phyloP scores from a whole-genome alignment of 2,113 vertebrate genomes.

The Pongo abelii region DNA sequence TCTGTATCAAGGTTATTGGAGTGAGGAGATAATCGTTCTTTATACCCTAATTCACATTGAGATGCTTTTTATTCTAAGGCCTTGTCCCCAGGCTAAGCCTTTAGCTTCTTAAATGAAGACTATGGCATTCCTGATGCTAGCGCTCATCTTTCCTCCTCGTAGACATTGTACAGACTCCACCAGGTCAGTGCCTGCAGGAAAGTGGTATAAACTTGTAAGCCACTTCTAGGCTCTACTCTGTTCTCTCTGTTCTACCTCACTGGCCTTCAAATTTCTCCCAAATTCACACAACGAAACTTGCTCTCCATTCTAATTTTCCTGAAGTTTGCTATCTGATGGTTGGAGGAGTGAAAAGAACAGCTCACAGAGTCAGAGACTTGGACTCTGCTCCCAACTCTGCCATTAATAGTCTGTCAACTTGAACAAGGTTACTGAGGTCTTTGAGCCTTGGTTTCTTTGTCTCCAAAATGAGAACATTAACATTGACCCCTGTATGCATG shows the following conservation, averaged over 20 bases:
- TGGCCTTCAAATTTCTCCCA: background rate
- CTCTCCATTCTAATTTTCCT: background rate
- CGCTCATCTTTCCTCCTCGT: background rate
- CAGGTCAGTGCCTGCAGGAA: background rate
- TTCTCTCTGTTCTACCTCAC: background rate
- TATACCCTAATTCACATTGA: background rate
- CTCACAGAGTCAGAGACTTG: background rate
- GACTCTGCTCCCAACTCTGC: background rate
- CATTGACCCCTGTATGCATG: background rate
- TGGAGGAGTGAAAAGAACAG: background rate
- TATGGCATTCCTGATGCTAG: background rate
- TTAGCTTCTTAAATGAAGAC: background rate
- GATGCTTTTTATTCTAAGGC: background rate
- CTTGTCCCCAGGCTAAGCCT: background rate
- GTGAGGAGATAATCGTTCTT: background rate
- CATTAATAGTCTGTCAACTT: background rate
- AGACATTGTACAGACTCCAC: background rate
- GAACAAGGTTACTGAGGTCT: background rate
- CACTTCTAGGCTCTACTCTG: no score
- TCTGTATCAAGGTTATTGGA: background rate
- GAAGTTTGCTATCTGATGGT: no score
- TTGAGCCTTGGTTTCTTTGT: background rate
- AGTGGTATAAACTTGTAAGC: background rate
- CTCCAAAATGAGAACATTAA: background rate
- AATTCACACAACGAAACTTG: background rate